Base-by-base conservation (phyloP, 2,797 vertebrate species). In the Potorous gilbertii region DNA sequence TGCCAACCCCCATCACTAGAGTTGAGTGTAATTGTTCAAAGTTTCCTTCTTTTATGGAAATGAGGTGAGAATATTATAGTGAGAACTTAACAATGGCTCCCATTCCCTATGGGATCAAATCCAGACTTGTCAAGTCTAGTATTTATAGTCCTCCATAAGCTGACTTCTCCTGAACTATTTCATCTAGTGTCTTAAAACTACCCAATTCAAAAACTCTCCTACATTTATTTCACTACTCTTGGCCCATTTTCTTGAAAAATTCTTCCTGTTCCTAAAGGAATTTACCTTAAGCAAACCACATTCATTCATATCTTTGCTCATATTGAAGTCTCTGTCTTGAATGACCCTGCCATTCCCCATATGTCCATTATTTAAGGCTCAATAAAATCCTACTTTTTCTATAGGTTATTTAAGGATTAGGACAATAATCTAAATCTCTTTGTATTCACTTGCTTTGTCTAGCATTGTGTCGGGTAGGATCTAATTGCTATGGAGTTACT, bases 31-130 rank as follows among this genome's bases (percentile, higher is more conserved):
- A 50, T 14, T 96, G 89, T 93, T 94, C 50, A 91, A 92, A 91
- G 40, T 50, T 3, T 90, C 55, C 56, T 87, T 62, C 97, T 97
- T 40, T 16, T 2, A 24, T 94, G 8, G 54, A 10, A 94, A 52
- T 59, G 12, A 31, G 92, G 54, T 93, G 93, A 91, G 59, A 92
- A 94, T 54, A 94, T 62, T 90, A 90, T 94, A 95, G 90, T 54
- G 90, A 96, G 93, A 96, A 59, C 54, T 81, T 55, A 87, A 9
- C 1, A 50, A 28, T 62, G 31, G 11, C 40, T 90, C 40, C 92
- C 93, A 54, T 27, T 97, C 24, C 50, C 50, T 81, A 62, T 90
- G 91, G 91, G 56, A 2, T 59, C 66, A 95, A 96, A 55, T 46
- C 34, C 93, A 92, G 95, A 50, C 10, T 94, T 93, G 28, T 56